Conservation (phyloP, 2,797 vertebrate species). For the Melanotaenia parkinsoni region DNA sequence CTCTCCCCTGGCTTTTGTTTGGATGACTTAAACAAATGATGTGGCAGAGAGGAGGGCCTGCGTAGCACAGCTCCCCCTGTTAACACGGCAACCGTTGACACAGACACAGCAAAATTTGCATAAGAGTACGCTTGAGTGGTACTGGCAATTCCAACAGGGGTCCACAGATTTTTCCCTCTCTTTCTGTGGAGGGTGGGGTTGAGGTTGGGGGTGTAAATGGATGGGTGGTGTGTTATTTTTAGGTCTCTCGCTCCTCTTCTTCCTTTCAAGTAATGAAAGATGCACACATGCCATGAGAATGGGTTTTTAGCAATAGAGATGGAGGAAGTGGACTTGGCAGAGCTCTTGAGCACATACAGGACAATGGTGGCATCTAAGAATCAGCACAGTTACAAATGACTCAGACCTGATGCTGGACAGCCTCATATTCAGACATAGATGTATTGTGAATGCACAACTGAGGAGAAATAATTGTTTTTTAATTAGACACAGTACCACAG, state of each 20-base stretch:
- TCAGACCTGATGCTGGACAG: slow-evolving; percentile 27
- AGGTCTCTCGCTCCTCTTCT: slow-evolving; percentile 73
- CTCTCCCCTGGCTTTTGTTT: slow-evolving; percentile 90
- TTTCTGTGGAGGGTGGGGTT: slow-evolving; percentile 59
- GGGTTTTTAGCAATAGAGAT: slow-evolving; percentile 79
- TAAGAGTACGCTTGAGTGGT: slow-evolving; percentile 84
- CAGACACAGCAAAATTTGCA: slow-evolving; percentile 85
- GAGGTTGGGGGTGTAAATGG: slow-evolving; percentile 37
- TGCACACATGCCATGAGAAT: slow-evolving; percentile 81
- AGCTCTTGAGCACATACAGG: slow-evolving; percentile 41
- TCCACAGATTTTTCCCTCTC: slow-evolving; percentile 67
- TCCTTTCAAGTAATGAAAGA: slow-evolving; percentile 83
- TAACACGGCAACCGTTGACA: slow-evolving; percentile 88
- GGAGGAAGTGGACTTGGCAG: slow-evolving; percentile 77
- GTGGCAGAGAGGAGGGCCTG: slow-evolving; percentile 83
- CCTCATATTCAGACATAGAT: slow-evolving; percentile 10
- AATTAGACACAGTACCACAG: slow-evolving; percentile 9
- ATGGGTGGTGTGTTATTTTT: slow-evolving; percentile 64
- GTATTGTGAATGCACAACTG: neutral
- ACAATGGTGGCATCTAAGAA: slow-evolving; percentile 50
- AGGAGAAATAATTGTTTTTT: slow-evolving; percentile 17
- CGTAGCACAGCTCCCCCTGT: slow-evolving; percentile 80
- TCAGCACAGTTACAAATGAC: slow-evolving; percentile 37
- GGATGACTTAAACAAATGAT: slow-evolving; percentile 92
- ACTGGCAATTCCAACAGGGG: slow-evolving; percentile 86